A percentile compares a stretch with the other conserved stretches of the same genome.
Evolutionary conservation across 2,888 invertebrate genomes (phyloP).

Genomic region (Athrips mouffetella): DNA sequence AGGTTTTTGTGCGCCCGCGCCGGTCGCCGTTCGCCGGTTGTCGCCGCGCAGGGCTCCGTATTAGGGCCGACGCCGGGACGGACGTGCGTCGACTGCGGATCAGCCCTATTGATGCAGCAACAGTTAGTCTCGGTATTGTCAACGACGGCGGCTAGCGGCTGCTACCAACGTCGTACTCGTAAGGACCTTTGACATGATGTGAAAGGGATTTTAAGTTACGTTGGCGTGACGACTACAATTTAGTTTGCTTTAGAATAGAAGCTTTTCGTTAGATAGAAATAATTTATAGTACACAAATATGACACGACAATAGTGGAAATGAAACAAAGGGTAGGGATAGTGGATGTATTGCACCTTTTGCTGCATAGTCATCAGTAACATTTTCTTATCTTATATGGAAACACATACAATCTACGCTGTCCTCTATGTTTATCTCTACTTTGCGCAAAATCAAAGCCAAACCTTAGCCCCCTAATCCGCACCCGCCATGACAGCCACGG

Average conservation of each 20-base stretch:
- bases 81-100: constrained; percentile 30
- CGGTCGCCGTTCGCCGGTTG: background rate
- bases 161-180: background rate
- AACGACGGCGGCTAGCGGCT: constrained; percentile 4
- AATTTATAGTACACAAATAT: no score
- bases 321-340: no score
- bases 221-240: background rate
- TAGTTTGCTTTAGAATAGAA: background rate
- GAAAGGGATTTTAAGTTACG: background rate
- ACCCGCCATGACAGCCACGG: constrained; percentile 47
- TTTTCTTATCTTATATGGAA: no score
- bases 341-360: no score
- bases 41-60: constrained; percentile 31
- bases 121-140: constrained; percentile 3
- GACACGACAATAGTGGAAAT: no score
- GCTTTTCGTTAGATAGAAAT: background rate
- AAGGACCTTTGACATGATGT: background rate
- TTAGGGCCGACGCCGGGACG: constrained; percentile 50
- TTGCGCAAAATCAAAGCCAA: constrained; percentile 39
- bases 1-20: constrained; percentile 38
- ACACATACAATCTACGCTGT: no score
- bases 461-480: constrained; percentile 19
- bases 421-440: constrained; percentile 5
- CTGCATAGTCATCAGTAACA: no score
- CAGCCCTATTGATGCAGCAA: constrained; percentile 7